Evolutionary conservation across 2,113 vertebrate species (phyloP).

Genomic region (Acanthochromis polyacanthus): DNA sequence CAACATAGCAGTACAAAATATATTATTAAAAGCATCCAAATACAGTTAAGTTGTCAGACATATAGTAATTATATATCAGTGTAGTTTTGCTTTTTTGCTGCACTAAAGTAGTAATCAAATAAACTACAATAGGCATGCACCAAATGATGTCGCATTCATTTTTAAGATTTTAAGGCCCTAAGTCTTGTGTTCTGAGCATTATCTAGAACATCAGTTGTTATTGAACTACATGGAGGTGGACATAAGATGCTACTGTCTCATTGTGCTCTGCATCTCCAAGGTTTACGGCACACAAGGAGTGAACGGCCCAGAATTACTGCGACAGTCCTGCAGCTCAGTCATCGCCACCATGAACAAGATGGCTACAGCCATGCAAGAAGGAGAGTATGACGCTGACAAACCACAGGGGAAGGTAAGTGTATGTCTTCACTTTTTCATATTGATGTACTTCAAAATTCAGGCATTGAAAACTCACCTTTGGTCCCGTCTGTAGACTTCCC

Average conservation of each 20-base stretch:
- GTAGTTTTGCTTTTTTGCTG: too few relatives aligned
- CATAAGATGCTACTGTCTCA: background rate
- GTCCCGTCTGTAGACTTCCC: constrained; percentile 75
- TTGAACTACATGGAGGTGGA: too few relatives aligned
- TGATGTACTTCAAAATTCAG: background rate
- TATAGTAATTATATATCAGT: too few relatives aligned
- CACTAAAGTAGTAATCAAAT: too few relatives aligned
- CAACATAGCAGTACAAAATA: too few relatives aligned
- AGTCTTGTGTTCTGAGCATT: too few relatives aligned
- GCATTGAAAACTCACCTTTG: background rate
- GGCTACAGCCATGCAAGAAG: constrained; percentile 99
- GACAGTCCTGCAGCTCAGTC: constrained; percentile 93
- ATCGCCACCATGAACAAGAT: constrained; percentile 98
- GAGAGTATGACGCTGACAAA: constrained; percentile 94
- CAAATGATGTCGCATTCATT: too few relatives aligned
- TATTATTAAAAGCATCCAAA: too few relatives aligned
- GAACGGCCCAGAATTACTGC: constrained; percentile 90
- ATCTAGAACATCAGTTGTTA: too few relatives aligned
- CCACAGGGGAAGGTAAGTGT: constrained; percentile 83
- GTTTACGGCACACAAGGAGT: constrained; percentile 80
- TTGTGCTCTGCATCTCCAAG: constrained; percentile 30
- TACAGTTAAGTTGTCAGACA: too few relatives aligned
- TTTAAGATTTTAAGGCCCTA: too few relatives aligned
- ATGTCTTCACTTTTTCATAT: background rate
- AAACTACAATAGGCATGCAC: too few relatives aligned